Percentiles rank a stretch among this genome's conserved stretches.
phyloP scores from a whole-genome alignment of 1,140 invertebrate species.

The Panagrolaimus sp. region DNA sequence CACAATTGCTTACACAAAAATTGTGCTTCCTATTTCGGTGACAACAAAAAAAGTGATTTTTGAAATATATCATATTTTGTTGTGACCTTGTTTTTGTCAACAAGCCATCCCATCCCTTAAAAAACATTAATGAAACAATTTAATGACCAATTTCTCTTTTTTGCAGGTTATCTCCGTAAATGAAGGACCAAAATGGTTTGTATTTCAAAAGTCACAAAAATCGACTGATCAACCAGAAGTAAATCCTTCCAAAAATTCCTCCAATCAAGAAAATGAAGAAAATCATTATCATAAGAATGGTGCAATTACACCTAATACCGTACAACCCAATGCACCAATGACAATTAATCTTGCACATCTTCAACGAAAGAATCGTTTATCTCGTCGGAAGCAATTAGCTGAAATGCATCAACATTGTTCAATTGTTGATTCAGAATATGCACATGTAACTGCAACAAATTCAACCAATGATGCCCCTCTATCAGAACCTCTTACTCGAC shows the following conservation, averaged over 20 bases:
- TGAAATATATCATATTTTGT: too few species aligned
- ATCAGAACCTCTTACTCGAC: not conserved
- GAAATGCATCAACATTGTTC: not conserved
- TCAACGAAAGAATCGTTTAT: not conserved
- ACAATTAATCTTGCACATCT: not conserved
- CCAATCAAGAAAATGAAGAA: constrained; percentile 4
- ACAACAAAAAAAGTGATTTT: too few species aligned
- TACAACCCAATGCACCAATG: not conserved
- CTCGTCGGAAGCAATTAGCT: not conserved
- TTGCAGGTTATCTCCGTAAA: constrained; percentile 14
- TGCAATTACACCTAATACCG: not conserved
- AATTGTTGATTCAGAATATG: not conserved
- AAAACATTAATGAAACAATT: too few species aligned
- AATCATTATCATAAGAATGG: not conserved
- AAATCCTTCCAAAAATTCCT: not conserved
- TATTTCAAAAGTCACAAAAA: not conserved
- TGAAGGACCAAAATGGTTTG: constrained; percentile 16
- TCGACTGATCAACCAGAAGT: not conserved
- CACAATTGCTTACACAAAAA: too few species aligned
- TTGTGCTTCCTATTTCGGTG: too few species aligned
- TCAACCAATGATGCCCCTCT: not conserved
- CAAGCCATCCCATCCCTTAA: too few species aligned
- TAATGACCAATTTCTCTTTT: not conserved
- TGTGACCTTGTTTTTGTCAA: too few species aligned
- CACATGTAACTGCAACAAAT: not conserved